Conservation (phyloP, 1,140 invertebrate species). For the Phymorhynchus buccinoides region DNA sequence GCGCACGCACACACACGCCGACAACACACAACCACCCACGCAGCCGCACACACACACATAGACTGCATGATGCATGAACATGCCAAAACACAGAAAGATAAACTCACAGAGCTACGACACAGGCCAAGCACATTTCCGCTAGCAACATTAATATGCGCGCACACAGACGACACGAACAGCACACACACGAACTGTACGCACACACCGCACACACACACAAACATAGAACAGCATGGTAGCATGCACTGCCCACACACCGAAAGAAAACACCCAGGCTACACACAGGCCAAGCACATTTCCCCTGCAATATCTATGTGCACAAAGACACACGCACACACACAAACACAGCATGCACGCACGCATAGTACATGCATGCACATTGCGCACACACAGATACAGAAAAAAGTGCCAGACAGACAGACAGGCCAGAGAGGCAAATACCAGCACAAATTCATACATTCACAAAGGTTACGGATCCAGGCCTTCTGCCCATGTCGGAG, state of each 20-base stretch:
- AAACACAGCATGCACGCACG: neutral
- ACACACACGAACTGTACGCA: neutral
- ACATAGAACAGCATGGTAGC: too few relatives aligned
- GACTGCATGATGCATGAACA: neutral
- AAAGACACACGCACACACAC: neutral
- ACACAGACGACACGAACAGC: neutral
- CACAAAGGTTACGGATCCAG: too few relatives aligned
- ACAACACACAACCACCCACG: constrained; percentile 2
- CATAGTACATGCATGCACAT: constrained; percentile 1
- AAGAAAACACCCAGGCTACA: neutral
- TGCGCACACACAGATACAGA: neutral
- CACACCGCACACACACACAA: constrained; percentile 12
- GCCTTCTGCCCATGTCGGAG: too few relatives aligned
- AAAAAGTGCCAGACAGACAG: neutral
- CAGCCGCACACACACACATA: constrained; percentile 5
- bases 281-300: too few relatives aligned
- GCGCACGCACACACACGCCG: neutral
- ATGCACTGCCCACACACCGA: neutral
- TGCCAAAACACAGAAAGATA: too few relatives aligned
- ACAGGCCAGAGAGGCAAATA: constrained; percentile 3
- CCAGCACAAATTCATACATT: too few relatives aligned
- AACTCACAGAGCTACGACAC: too few relatives aligned
- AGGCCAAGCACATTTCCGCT: too few relatives aligned
- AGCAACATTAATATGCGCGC: too few relatives aligned
- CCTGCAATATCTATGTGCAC: too few relatives aligned